Percentiles rank a stretch among this genome's conserved stretches.
These are phyloP conservation scores for Mormyrus lacerda DNA, from an alignment of 2,113 vertebrate species.

Conservation along the genomic window DNA sequence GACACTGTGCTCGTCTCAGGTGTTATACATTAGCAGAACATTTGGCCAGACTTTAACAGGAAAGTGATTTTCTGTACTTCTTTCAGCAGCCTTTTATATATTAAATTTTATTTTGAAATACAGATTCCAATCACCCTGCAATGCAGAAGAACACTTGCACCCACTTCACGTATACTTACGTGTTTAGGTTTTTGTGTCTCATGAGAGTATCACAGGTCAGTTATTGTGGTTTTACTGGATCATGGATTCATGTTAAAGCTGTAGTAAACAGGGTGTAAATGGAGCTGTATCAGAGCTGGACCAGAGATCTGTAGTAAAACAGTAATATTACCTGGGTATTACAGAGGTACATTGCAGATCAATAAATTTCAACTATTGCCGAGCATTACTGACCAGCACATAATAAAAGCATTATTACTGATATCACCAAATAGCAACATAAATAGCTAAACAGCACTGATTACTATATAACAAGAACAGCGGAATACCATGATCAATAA, in stretches of 20 bases:
- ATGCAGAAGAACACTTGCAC: not conserved
- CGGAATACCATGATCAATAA: not conserved
- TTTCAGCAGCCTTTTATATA: not conserved
- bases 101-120: not conserved
- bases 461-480: not conserved
- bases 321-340: not conserved
- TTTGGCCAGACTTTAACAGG: not conserved
- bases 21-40: not conserved
- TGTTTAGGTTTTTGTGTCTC: not conserved
- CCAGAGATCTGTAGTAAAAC: not conserved
- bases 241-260: not conserved
- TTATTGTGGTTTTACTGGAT: not conserved
- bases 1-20: not conserved
- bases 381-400: not conserved
- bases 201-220: not conserved
- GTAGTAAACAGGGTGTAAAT: not conserved
- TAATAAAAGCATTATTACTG: not conserved
- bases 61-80: not conserved
- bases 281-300: not conserved
- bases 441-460: not conserved
- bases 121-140: not conserved
- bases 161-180: not conserved
- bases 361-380: not conserved
- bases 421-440: not conserved
- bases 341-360: not conserved